These are phyloP conservation scores for Gryllus longicercus DNA, from an alignment of 2,888 invertebrate species.

Conservation along the genomic window DNA sequence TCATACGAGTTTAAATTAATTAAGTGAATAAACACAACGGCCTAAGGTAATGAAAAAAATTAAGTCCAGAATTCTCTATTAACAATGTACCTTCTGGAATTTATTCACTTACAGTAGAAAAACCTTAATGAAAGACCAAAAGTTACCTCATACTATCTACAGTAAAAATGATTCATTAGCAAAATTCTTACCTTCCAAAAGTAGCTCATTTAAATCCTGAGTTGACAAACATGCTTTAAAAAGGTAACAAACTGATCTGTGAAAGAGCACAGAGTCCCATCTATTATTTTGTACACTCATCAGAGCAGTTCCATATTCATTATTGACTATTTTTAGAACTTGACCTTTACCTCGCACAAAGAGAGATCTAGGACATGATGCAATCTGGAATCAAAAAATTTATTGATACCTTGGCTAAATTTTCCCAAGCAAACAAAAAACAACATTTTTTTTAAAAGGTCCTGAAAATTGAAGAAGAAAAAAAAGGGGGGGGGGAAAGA, in stretches of 20 bases:
- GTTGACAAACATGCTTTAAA: slow-evolving; percentile 32
- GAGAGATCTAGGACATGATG: slow-evolving; percentile 38
- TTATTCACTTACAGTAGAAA: neutral
- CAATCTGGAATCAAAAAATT: slow-evolving; percentile 38
- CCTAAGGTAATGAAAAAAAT: too few species aligned
- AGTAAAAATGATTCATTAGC: too few species aligned
- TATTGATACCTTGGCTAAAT: too few species aligned
- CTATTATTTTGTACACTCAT: slow-evolving; percentile 40
- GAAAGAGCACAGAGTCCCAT: slow-evolving; percentile 41
- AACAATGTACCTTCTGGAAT: neutral
- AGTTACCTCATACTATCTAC: too few species aligned
- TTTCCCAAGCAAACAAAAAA: too few species aligned
- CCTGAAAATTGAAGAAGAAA: too few species aligned
- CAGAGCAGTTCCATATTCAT: slow-evolving; percentile 41
- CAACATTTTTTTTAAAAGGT: too few species aligned
- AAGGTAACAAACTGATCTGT: slow-evolving; percentile 39
- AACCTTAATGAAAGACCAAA: neutral
- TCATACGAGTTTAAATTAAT: too few species aligned
- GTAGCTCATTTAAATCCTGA: slow-evolving; percentile 33
- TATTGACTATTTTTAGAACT: slow-evolving; percentile 39
- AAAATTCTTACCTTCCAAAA: slow-evolving; percentile 34
- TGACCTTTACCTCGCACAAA: slow-evolving; percentile 40
- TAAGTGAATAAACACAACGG: too few species aligned
- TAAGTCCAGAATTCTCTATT: neutral
- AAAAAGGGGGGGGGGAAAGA: too few species aligned